Evolutionary conservation across 2,888 invertebrate genomes (phyloP).

Genomic region (Drosophila meridiana): DNA sequence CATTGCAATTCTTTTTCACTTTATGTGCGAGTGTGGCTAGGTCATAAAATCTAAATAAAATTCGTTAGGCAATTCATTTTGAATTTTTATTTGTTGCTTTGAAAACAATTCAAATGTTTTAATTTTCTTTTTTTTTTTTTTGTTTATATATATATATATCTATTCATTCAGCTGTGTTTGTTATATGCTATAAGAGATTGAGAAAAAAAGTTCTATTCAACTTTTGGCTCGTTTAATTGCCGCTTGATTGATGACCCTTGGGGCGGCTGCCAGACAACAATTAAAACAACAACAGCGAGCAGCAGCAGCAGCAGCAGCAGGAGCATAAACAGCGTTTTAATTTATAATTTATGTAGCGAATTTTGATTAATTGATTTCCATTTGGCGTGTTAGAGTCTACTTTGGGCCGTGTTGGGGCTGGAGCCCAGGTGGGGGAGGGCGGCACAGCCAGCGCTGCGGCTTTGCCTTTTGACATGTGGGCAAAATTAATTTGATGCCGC

Average conservation of each 20-base stretch:
- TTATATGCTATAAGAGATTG: slow-evolving; percentile 5
- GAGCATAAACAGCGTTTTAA: slow-evolving; percentile 63
- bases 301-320: neutral
- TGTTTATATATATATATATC: slow-evolving; percentile 10
- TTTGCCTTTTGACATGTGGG: slow-evolving; percentile 73
- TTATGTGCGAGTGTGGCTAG: neutral
- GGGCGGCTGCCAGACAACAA: slow-evolving; percentile 40
- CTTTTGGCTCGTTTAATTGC: slow-evolving; percentile 54
- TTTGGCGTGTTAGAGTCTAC: slow-evolving; percentile 51
- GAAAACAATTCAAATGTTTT: slow-evolving; percentile 50
- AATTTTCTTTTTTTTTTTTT: neutral
- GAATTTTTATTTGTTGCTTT: slow-evolving; percentile 31
- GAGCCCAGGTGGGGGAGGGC: neutral
- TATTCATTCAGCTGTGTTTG: slow-evolving; percentile 25
- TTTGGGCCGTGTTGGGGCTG: neutral
- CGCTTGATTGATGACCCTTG: slow-evolving; percentile 67
- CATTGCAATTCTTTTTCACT: neutral
- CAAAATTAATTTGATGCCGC: slow-evolving; percentile 55
- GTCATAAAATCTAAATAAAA: slow-evolving; percentile 42
- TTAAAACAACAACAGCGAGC: slow-evolving; percentile 13
- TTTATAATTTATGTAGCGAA: slow-evolving; percentile 76
- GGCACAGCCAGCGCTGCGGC: slow-evolving; percentile 42
- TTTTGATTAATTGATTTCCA: slow-evolving; percentile 78
- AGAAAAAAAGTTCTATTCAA: slow-evolving; percentile 9
- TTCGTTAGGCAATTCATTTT: slow-evolving; percentile 6